Evolutionary conservation across 2,888 invertebrate species (phyloP).

Genomic region (Brachylomia viminalis): DNA sequence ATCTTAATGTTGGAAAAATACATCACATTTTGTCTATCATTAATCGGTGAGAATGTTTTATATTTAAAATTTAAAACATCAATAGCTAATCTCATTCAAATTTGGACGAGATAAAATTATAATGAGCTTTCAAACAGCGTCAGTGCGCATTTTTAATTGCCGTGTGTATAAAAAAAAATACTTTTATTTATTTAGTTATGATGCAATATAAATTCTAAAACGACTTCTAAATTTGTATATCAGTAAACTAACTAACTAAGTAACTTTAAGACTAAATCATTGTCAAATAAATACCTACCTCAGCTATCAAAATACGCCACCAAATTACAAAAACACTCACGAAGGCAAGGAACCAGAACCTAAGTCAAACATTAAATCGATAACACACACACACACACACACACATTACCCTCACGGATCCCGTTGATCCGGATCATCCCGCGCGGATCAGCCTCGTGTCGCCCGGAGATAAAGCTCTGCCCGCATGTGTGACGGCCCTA

Average conservation of each 20-base stretch:
- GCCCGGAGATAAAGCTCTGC: slow-evolving; percentile 87
- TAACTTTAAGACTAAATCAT: neutral
- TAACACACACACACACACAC: slow-evolving; percentile 74
- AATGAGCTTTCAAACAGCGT: neutral
- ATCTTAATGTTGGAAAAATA: slow-evolving; percentile 5
- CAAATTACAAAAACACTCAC: slow-evolving; percentile 38
- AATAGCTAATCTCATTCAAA: slow-evolving; percentile 2
- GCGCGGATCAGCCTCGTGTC: slow-evolving; percentile 87
- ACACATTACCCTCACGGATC: slow-evolving; percentile 67
- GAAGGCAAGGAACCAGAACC: slow-evolving; percentile 49
- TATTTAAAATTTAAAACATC: slow-evolving; percentile 6
- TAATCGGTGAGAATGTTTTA: slow-evolving; percentile 1
- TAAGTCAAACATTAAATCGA: slow-evolving; percentile 72
- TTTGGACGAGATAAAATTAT: slow-evolving; percentile 21
- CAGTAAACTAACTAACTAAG: neutral
- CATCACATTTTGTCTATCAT: neutral
- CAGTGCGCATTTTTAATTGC: neutral
- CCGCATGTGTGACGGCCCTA: slow-evolving; percentile 70
- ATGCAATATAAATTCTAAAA: neutral
- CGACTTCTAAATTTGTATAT: neutral
- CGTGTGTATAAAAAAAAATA: neutral
- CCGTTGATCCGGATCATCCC: slow-evolving; percentile 88
- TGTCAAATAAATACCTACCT: neutral
- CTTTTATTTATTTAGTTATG: neutral
- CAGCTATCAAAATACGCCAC: neutral